A percentile compares a stretch with the other conserved stretches of the same genome.
Conservation (phyloP, 2,797 vertebrate genomes). For the Channallabes apus region DNA sequence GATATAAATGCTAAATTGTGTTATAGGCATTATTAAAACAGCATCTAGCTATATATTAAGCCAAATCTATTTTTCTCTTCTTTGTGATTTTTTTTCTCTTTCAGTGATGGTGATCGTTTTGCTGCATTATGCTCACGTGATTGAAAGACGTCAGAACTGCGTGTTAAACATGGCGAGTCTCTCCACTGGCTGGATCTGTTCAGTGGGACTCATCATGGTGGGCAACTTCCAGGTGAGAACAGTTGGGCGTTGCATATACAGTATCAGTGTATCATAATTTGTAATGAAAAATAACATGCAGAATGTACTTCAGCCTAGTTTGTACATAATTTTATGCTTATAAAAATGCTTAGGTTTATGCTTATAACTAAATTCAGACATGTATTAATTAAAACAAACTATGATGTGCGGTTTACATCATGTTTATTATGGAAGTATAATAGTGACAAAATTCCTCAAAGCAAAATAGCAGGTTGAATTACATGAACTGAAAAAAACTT, state of each 20-base stretch:
- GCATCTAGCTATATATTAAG: neutral
- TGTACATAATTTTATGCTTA: too few species aligned
- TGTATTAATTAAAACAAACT: neutral
- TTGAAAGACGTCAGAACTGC: conserved; percentile 83
- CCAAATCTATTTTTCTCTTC: neutral
- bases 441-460: too few species aligned
- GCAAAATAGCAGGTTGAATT: too few species aligned
- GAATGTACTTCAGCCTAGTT: neutral
- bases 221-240: conserved; percentile 86
- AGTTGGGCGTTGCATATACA: too few species aligned
- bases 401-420: neutral
- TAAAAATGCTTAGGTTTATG: neutral
- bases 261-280: too few species aligned
- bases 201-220: conserved; percentile 86
- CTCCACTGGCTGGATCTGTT: conserved; percentile 84
- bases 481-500: too few species aligned
- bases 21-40: neutral
- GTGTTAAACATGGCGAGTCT: conserved; percentile 85
- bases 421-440: too few species aligned
- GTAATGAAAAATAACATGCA: too few species aligned
- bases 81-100: conserved; percentile 51
- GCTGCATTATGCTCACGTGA: conserved; percentile 84
- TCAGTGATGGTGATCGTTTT: conserved; percentile 86
- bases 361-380: neutral
- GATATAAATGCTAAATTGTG: neutral